phyloP scores from a whole-genome alignment of 2,888 invertebrate species.

The Anarsia innoxiella region DNA sequence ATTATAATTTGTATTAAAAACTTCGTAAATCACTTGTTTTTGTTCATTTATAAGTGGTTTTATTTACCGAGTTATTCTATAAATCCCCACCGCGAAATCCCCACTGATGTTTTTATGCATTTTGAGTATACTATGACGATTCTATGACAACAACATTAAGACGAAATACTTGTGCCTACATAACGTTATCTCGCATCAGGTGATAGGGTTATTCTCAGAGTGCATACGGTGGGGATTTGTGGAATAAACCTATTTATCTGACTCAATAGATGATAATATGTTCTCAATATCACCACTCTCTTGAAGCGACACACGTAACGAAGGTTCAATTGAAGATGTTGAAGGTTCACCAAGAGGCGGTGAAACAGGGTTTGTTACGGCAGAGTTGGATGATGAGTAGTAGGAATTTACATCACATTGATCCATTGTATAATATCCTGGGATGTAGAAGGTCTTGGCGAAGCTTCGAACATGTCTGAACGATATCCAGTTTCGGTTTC shows the following conservation, averaged over 20 bases:
- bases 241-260: conserved; percentile 17
- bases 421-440: conserved; percentile 11
- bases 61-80: conserved; percentile 16
- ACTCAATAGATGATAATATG: conserved; percentile 8
- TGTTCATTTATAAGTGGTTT: conserved; percentile 16
- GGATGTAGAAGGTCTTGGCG: conserved; percentile 15
- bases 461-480: conserved; percentile 15
- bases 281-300: conserved; percentile 14
- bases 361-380: not conserved
- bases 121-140: conserved; percentile 18
- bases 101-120: conserved; percentile 17
- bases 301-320: conserved; percentile 12
- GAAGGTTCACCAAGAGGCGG: conserved; percentile 5
- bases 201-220: conserved; percentile 16
- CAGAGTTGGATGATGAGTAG: conserved; percentile 1
- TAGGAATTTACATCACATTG: not conserved
- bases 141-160: conserved; percentile 15
- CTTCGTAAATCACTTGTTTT: conserved; percentile 15
- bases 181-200: conserved; percentile 16
- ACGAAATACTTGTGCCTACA: conserved; percentile 13
- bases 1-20: conserved; percentile 14
- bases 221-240: conserved; percentile 15
- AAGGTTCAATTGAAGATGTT: conserved; percentile 16
- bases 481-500: conserved; percentile 18
- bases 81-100: conserved; percentile 14